Evolutionary conservation across 1,140 invertebrate genomes (phyloP), one percentile per base, ranked within the genome.

Genomic region (Hylaeus anthracinus): DNA sequence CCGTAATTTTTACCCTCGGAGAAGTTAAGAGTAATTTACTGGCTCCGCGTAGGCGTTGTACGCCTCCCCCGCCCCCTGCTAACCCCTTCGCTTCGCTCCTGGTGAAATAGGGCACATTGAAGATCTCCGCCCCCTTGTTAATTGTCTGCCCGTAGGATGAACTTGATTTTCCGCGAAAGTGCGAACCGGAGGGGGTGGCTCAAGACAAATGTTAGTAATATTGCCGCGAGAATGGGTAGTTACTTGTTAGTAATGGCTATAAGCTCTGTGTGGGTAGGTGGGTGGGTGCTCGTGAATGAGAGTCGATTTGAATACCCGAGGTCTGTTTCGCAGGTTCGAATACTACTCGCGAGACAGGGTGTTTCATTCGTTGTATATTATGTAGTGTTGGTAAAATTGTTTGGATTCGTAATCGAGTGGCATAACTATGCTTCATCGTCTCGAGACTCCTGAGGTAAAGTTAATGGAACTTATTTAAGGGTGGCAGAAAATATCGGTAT

Each of bases 21-120:
- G 88, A 92, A 92, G 90, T 92, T 92, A 92, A 92, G 89, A 92
- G 90, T 93, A 92, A 93, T 92, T 92, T 93, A 93, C 88, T 91
- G 86, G 86, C 86, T 88, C 85, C 81, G 67, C 76, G 85, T 87
- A 88, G 86, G 86, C 86, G 85, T 88, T 88, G 87, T 89, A 89
- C 89, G 83, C 56, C 53, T 41, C 69, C 72, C 66, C 61, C 15
- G 8, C 48, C 12, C 43, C 55, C 39, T 45, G 9, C 43, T 41
- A 26, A 26, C 53, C 45, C 41, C 43, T 5, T 10, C 14, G n/a
- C 61, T 8, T 15, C 2, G 12, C 45, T 5, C 55, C 58, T 72
- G 41, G 63, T 56, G 79, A 79, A 69, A 63, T 66, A 60, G 64
- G 43, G 63, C 71, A 63, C 39, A 41, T 51, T 58, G 53, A 66